Evolutionary conservation across 2,113 vertebrate genomes (phyloP).

Genomic region (Paralichthys olivaceus): DNA sequence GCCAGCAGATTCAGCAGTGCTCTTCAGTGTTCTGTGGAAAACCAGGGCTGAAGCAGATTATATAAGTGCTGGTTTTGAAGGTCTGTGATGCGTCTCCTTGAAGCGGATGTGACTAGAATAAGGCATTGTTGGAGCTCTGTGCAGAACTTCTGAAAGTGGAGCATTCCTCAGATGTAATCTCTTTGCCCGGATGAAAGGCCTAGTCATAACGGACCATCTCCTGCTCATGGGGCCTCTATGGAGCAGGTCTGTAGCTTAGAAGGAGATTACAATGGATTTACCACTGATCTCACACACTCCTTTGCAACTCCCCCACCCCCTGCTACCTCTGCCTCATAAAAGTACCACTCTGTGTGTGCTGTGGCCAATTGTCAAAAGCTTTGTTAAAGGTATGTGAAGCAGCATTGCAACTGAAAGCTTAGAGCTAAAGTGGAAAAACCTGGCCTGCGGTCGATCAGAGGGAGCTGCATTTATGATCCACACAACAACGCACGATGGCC

Average conservation of each 20-base stretch:
- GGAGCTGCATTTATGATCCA: slow-evolving; percentile 42
- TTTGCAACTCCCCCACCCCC: slow-evolving; percentile 62
- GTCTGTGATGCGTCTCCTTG: slow-evolving; percentile 54
- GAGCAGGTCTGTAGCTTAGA: slow-evolving; percentile 79
- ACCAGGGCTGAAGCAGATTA: slow-evolving; percentile 56
- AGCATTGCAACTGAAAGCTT: slow-evolving; percentile 54
- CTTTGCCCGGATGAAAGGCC: slow-evolving; percentile 79
- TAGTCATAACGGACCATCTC: slow-evolving; percentile 82
- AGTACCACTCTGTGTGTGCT: slow-evolving; percentile 40
- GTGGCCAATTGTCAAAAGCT: slow-evolving; percentile 58
- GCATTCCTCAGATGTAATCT: slow-evolving; percentile 82
- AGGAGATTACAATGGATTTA: slow-evolving; percentile 84
- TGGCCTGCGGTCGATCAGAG: slow-evolving; percentile 61
- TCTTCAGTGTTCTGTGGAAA: slow-evolving; percentile 27
- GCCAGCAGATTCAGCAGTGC: slow-evolving; percentile 16
- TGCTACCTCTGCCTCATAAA: slow-evolving; percentile 54
- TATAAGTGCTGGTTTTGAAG: slow-evolving; percentile 57
- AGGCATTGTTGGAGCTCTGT: slow-evolving; percentile 55
- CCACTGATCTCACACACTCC: slow-evolving; percentile 75
- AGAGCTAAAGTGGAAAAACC: slow-evolving; percentile 43
- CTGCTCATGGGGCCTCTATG: slow-evolving; percentile 70
- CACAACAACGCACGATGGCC: slow-evolving; percentile 25
- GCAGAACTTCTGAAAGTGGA: slow-evolving; percentile 65
- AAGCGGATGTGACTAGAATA: slow-evolving; percentile 68
- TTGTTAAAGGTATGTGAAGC: slow-evolving; percentile 63